Evolutionary conservation across 2,113 vertebrate species (phyloP), one percentile per base, ranked within the genome.

Genomic region (Saguinus midas): DNA sequence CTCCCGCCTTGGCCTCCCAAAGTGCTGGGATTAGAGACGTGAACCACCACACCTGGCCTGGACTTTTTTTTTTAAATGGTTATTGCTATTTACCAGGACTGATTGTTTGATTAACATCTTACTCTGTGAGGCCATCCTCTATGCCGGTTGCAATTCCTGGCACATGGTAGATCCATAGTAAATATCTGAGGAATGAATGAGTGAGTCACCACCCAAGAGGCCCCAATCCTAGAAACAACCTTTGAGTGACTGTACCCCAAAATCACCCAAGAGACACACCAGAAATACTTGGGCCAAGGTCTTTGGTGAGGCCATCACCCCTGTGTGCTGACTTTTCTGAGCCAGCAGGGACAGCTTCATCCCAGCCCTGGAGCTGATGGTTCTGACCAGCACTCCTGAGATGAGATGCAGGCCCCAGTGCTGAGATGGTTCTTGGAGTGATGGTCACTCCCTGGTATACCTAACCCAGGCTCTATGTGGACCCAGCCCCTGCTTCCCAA

Each of bases 61-160:
- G 35, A 29, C 27, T 17, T 48, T 21, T 73, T 73, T 14, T 7
- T 35, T 23, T 2, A 12, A 50, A 32, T 11, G 25, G 21, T 27
- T 32, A 18, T 27, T 3, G 8, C 17, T 14, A n/a, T 45, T 50
- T 8, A 37, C 21, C 82, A 70, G 58, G 7, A 58, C 37, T 13
- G 7, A 48, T 7, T 20, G 13, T 52, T 43, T 29, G 37, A 73
- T 73, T 32, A 27, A 8, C 5, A 21, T 58, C 32, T 57, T 10
- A 18, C 45, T 75, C 68, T n/a, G 20, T 14, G 13, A 72, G 29
- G 45, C 5, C 73, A 6, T 8, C 25, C 45, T 48, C 52, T 0
- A 0, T 3, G 20, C n/a, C 11, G 35, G 3, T 0, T 64, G 64
- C 6, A 1, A 23, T 32, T 57, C 7, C 83, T 37, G 32, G 40